Evolutionary conservation across 2,888 invertebrate species (phyloP).

Genomic region (Biston betularia): DNA sequence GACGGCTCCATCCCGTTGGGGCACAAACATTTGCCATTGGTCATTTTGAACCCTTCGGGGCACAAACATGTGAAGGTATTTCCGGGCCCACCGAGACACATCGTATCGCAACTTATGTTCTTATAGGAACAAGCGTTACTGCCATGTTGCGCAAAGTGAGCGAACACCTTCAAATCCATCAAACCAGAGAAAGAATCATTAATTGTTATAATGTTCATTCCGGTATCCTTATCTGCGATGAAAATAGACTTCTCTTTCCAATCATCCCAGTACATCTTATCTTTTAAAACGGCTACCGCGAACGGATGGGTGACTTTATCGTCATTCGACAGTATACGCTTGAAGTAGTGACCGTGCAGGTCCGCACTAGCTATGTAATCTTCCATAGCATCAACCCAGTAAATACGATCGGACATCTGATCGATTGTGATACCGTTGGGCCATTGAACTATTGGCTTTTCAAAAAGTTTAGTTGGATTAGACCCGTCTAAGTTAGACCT

Average conservation of each 20-base stretch:
- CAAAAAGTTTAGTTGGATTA: conserved; percentile 88
- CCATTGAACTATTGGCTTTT: conserved; percentile 90
- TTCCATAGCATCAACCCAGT: conserved; percentile 94
- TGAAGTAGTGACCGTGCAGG: conserved; percentile 89
- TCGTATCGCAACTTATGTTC: conserved; percentile 88
- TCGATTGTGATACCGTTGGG: conserved; percentile 96
- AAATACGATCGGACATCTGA: conserved; percentile 92
- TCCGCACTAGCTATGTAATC: conserved; percentile 93
- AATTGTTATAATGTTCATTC: conserved; percentile 86
- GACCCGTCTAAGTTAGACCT: conserved; percentile 93
- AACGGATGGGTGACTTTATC: conserved; percentile 93
- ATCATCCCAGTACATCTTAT: conserved; percentile 96
- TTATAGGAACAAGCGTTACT: conserved; percentile 89
- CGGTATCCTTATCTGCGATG: conserved; percentile 92
- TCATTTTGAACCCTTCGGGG: conserved; percentile 90
- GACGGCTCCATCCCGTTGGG: conserved; percentile 88
- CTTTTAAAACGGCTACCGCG: conserved; percentile 94
- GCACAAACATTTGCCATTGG: conserved; percentile 89
- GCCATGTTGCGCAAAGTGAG: conserved; percentile 91
- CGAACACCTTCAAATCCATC: conserved; percentile 94
- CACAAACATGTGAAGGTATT: conserved; percentile 91
- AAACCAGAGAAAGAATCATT: conserved; percentile 88
- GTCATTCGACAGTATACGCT: conserved; percentile 88
- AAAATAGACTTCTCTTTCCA: conserved; percentile 93
- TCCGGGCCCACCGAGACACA: conserved; percentile 92